These are phyloP conservation scores for Choloepus didactylus DNA, from an alignment of 2,797 vertebrate genomes.

Conservation along the genomic window DNA sequence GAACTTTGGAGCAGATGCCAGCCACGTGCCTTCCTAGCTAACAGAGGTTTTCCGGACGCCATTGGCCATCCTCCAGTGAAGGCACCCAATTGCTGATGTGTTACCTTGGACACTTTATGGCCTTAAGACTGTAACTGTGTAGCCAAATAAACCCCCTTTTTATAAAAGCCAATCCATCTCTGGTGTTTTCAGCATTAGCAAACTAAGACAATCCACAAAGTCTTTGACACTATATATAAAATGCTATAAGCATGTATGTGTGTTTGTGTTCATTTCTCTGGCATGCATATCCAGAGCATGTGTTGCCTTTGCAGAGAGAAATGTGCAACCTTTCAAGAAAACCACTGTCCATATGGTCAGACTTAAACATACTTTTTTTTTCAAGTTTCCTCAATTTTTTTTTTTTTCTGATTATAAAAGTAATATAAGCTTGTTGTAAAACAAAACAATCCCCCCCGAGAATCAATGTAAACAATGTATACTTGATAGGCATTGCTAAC, in stretches of 20 bases:
- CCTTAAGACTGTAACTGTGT: too few relatives aligned
- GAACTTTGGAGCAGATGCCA: too few relatives aligned
- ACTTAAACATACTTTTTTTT: not conserved
- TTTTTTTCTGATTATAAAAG: not conserved
- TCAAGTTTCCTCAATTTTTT: too few relatives aligned
- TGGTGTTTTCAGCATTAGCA: too few relatives aligned
- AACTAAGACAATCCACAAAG: too few relatives aligned
- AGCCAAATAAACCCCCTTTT: too few relatives aligned
- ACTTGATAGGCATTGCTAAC: not conserved
- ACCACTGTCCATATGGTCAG: not conserved
- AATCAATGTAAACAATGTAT: not conserved
- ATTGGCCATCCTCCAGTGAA: too few relatives aligned
- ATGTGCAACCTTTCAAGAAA: not conserved
- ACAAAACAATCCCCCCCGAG: not conserved
- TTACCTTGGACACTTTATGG: too few relatives aligned
- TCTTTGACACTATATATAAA: accelerated
- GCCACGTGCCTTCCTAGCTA: too few relatives aligned
- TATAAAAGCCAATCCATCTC: too few relatives aligned
- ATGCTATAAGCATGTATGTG: not conserved
- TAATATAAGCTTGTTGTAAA: not conserved
- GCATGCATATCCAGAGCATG: not conserved
- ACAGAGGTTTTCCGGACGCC: too few relatives aligned
- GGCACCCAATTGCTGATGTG: too few relatives aligned
- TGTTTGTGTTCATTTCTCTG: not conserved
- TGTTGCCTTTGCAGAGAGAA: not conserved